Evolutionary conservation across 1,140 invertebrate species (phyloP).

Genomic region (Saccostrea echinata): DNA sequence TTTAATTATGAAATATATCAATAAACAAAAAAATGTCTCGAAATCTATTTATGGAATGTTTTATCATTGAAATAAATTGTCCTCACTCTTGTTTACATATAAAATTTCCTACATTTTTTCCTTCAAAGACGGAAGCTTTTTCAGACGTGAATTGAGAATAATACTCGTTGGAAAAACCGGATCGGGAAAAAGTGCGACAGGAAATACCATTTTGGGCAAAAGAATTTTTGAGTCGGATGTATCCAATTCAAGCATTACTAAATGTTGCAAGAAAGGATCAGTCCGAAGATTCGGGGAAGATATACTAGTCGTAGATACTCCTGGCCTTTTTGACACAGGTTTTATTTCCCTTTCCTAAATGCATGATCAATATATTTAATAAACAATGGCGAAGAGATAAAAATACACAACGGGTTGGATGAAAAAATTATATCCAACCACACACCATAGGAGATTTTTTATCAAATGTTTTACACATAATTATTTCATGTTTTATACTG

Average conservation of each 20-base stretch:
- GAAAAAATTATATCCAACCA: too few species aligned
- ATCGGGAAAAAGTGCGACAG: slow-evolving; percentile 38
- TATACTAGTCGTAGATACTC: slow-evolving; percentile 24
- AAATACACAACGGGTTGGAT: too few species aligned
- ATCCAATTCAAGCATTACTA: background rate
- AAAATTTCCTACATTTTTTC: background rate
- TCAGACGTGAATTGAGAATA: background rate
- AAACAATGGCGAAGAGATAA: too few species aligned
- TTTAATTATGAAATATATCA: background rate
- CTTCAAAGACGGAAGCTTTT: background rate
- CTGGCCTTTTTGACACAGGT: slow-evolving; percentile 41
- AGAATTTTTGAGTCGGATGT: background rate
- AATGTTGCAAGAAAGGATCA: background rate
- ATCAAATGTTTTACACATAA: too few species aligned
- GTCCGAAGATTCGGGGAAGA: background rate
- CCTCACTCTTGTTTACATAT: background rate
- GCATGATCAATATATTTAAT: too few species aligned
- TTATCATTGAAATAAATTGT: too few species aligned
- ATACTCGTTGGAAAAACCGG: slow-evolving; percentile 32
- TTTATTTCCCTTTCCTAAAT: too few species aligned
- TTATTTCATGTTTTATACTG: too few species aligned
- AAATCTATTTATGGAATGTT: too few species aligned
- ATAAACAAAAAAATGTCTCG: too few species aligned
- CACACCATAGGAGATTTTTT: too few species aligned
- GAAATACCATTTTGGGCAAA: slow-evolving; percentile 31